phyloP scores from a whole-genome alignment of 2,797 vertebrate species.

The Microctenopoma lineatum region DNA sequence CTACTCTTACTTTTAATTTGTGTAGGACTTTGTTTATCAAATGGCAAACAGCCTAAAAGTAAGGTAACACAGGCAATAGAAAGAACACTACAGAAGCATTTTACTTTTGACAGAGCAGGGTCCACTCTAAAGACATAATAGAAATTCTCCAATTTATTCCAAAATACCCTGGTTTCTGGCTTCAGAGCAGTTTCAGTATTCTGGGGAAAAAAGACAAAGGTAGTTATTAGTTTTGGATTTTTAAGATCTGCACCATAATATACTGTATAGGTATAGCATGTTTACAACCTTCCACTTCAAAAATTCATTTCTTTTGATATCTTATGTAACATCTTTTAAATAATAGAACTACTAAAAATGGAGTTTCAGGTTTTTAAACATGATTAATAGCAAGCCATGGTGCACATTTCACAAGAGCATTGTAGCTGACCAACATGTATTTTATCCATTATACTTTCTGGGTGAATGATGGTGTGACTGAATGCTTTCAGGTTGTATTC shows the following conservation, averaged over 20 bases:
- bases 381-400: too few species aligned
- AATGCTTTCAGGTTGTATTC: too few species aligned
- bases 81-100: conserved; percentile 4
- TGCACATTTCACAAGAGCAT: neutral
- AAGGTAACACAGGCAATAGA: conserved; percentile 4
- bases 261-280: neutral
- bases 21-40: neutral
- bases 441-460: neutral
- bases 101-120: conserved; percentile 4
- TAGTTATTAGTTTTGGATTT: conserved; percentile 16
- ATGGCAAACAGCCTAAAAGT: neutral
- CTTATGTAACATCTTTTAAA: too few species aligned
- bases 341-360: too few species aligned
- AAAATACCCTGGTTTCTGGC: conserved; percentile 1
- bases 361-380: neutral
- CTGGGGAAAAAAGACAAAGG: conserved; percentile 27
- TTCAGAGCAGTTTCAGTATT: conserved; percentile 37
- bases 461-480: too few species aligned
- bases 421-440: neutral
- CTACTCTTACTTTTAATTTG: neutral
- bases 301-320: too few species aligned
- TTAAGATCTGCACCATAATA: neutral
- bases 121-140: conserved; percentile 32
- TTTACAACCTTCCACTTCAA: neutral
- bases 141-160: conserved; percentile 15